phyloP scores from a whole-genome alignment of 2,113 vertebrate genomes.

The Calidris pugnax region DNA sequence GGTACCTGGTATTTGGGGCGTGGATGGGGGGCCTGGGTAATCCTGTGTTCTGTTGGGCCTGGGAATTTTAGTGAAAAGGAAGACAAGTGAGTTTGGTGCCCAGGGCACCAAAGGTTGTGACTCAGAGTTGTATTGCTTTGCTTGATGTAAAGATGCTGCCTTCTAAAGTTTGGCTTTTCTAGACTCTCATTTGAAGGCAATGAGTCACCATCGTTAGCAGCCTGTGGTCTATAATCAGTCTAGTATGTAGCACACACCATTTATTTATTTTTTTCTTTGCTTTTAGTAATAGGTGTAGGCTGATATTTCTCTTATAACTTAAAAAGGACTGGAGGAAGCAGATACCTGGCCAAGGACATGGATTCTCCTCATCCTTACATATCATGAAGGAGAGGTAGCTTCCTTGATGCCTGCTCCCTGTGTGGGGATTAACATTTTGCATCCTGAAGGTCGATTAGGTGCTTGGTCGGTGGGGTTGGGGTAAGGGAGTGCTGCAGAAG shows the following conservation, averaged over 20 bases:
- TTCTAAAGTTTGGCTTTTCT: background rate
- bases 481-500: background rate
- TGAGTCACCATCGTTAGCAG: background rate
- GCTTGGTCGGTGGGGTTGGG: too few species aligned
- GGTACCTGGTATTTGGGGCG: rapidly evolving
- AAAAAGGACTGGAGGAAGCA: background rate
- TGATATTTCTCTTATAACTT: background rate
- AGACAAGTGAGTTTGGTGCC: background rate
- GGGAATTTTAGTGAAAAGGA: background rate
- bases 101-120: too few species aligned
- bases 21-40: background rate
- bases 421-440: rapidly evolving
- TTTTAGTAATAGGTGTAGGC: background rate
- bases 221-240: background rate
- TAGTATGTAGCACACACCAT: background rate
- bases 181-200: background rate
- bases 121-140: too few species aligned
- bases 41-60: background rate
- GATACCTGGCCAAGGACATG: background rate
- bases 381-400: background rate
- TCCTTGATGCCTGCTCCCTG: rapidly evolving
- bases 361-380: background rate
- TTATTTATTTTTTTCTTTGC: background rate
- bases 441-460: background rate
- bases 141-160: too few species aligned